Conservation (phyloP, 2,113 vertebrate genomes). For the Heptranchias perlo region DNA sequence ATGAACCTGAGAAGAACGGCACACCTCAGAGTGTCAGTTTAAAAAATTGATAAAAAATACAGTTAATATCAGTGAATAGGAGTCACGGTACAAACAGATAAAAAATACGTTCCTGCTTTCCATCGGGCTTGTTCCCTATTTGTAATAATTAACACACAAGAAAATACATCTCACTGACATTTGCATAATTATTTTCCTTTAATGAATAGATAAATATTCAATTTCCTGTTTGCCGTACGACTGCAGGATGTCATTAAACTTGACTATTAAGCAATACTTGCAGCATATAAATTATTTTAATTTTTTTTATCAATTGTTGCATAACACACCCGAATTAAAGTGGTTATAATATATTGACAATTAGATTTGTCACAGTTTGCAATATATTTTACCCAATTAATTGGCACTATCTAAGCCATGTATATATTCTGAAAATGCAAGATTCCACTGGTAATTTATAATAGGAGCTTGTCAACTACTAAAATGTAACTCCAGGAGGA, state of each 20-base stretch:
- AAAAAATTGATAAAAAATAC: too few species aligned
- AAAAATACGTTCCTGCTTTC: background rate
- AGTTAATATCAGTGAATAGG: background rate
- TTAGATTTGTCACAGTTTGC: background rate
- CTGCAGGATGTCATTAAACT: too few species aligned
- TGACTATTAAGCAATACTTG: background rate
- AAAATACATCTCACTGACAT: background rate
- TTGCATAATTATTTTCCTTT: background rate
- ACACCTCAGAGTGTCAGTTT: background rate
- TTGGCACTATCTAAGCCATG: too few species aligned
- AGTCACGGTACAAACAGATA: background rate
- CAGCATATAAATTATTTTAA: background rate
- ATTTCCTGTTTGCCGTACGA: background rate
- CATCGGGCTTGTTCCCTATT: background rate
- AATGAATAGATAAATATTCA: constrained; percentile 8
- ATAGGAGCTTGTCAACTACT: background rate
- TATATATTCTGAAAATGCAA: too few species aligned
- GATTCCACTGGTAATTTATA: background rate
- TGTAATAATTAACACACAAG: background rate
- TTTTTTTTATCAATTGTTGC: background rate
- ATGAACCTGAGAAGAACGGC: background rate
- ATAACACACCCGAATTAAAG: background rate
- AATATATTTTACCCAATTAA: background rate
- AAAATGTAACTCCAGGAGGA: background rate
- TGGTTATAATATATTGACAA: background rate